Percentiles rank a stretch among this genome's conserved stretches.
Conservation (phyloP, 2,797 vertebrate species). For the Premnoplex brunnescens region DNA sequence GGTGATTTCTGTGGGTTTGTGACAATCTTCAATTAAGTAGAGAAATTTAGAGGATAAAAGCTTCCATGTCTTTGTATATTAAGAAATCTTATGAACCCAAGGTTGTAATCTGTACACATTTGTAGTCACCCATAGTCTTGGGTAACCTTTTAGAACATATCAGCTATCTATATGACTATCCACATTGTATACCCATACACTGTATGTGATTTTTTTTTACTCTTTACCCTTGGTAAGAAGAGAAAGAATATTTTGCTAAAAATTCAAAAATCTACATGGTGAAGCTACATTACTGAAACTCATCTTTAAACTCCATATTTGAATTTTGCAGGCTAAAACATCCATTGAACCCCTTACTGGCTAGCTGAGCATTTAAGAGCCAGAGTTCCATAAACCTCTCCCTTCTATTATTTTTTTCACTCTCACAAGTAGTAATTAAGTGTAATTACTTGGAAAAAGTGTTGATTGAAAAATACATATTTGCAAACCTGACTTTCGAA, state of each 20-base stretch:
- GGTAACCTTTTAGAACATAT: background rate
- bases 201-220: background rate
- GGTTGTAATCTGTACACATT: background rate
- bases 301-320: background rate
- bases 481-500: background rate
- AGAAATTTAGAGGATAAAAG: background rate
- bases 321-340: background rate
- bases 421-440: background rate
- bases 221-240: background rate
- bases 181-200: background rate
- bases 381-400: background rate
- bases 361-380: background rate
- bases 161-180: background rate
- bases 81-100: fast-evolving
- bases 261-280: background rate
- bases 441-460: background rate
- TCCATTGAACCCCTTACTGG: background rate
- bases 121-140: fast-evolving
- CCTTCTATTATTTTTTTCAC: background rate
- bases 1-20: background rate
- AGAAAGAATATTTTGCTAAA: background rate
- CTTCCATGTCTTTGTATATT: background rate
- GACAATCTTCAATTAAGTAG: background rate
- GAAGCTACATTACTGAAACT: background rate
- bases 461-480: background rate